Percentiles rank a stretch among this genome's conserved stretches.
phyloP scores from a whole-genome alignment of 2,888 invertebrate genomes.

The Himalopsyche anomala region DNA sequence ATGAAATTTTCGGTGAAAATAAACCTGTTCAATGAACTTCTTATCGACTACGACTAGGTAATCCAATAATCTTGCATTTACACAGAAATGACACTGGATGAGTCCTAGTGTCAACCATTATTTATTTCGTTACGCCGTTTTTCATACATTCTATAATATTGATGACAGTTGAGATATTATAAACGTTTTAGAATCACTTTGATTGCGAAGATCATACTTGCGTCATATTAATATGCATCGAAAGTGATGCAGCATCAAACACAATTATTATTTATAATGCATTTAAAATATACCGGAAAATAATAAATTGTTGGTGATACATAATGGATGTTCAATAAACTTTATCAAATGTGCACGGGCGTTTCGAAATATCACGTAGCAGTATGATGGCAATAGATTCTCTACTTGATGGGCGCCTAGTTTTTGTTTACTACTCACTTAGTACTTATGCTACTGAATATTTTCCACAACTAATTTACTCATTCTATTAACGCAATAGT shows the following conservation, averaged over 20 bases:
- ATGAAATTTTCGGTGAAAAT: too few species aligned
- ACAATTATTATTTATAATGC: not conserved
- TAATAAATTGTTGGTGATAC: not conserved
- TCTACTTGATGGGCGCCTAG: not conserved
- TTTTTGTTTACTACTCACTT: not conserved
- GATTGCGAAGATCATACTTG: not conserved
- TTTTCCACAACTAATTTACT: not conserved
- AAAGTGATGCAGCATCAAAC: not conserved
- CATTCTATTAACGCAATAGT: not conserved
- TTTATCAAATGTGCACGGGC: too few species aligned
- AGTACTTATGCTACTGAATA: not conserved
- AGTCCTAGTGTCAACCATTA: too few species aligned
- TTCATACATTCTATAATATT: too few species aligned
- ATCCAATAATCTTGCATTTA: too few species aligned
- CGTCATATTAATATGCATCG: not conserved
- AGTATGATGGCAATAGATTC: not conserved
- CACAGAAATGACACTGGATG: too few species aligned
- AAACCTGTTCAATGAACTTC: too few species aligned
- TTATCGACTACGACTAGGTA: too few species aligned
- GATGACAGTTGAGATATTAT: too few species aligned
- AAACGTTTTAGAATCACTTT: too few species aligned
- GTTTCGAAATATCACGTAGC: not conserved
- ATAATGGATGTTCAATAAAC: too few species aligned
- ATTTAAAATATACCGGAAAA: constrained; percentile 26
- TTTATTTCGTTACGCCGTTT: too few species aligned